These are phyloP conservation scores for Ageneiosus marmoratus DNA, from an alignment of 2,113 vertebrate genomes.

Conservation along the genomic window DNA sequence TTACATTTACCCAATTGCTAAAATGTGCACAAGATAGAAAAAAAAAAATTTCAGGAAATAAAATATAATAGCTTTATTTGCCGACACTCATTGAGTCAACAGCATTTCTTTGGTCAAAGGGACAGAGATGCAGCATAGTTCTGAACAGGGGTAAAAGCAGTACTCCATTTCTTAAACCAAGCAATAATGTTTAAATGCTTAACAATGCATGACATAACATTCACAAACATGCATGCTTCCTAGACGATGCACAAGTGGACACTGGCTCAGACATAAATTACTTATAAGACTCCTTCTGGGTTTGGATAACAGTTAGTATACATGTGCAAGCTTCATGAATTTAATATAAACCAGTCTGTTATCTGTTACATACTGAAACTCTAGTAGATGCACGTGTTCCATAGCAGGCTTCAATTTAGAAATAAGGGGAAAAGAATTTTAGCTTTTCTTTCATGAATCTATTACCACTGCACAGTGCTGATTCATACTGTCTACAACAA, in stretches of 20 bases:
- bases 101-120: conserved; percentile 7
- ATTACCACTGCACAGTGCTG: neutral
- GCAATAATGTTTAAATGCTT: conserved; percentile 17
- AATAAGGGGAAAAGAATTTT: neutral
- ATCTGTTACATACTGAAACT: neutral
- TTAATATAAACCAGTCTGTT: neutral
- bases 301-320: neutral
- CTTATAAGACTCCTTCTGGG: neutral
- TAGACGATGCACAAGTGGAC: neutral
- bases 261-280: neutral
- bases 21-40: no score
- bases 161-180: neutral
- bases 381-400: neutral
- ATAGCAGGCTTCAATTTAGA: neutral
- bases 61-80: conserved; percentile 30
- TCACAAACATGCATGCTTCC: neutral
- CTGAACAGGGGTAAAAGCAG: neutral
- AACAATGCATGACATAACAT: neutral
- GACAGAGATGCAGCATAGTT: conserved; percentile 7
- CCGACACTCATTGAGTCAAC: conserved; percentile 13
- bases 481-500: neutral
- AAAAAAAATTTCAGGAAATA: neutral
- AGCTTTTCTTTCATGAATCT: neutral
- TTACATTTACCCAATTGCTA: neutral
- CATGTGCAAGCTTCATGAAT: neutral